A percentile compares a stretch with the other conserved stretches of the same genome.
phyloP scores from a whole-genome alignment of 2,113 vertebrate genomes.

The Labeo rohita region DNA sequence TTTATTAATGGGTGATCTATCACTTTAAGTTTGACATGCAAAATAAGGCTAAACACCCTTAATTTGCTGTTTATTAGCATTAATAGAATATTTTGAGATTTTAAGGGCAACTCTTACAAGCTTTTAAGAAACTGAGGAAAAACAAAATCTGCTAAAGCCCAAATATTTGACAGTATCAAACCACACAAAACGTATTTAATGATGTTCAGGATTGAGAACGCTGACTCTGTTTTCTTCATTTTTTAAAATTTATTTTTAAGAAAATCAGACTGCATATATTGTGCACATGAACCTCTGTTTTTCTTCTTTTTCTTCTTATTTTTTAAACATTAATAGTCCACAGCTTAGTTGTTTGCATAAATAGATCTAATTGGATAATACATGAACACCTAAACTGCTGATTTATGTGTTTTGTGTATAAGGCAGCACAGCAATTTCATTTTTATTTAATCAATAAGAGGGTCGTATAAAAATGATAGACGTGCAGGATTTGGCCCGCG shows the following conservation, averaged over 20 bases:
- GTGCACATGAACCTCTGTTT: background rate
- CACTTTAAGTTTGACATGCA: background rate
- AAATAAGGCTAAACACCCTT: background rate
- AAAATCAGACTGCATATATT: background rate
- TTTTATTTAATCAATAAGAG: background rate
- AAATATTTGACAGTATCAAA: background rate
- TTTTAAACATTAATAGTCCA: background rate
- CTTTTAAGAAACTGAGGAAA: background rate
- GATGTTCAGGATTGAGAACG: background rate
- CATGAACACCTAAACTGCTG: background rate
- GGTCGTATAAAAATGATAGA: conserved; percentile 20
- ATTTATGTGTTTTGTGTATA: background rate
- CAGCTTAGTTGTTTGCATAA: background rate
- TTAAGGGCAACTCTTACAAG: background rate
- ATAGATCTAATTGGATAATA: background rate
- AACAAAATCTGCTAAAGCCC: background rate
- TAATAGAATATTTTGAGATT: background rate
- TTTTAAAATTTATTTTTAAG: background rate
- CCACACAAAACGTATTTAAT: background rate
- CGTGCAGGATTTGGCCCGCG: background rate
- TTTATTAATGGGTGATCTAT: background rate
- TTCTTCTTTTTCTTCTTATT: too few species aligned
- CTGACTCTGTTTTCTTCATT: background rate
- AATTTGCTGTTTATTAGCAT: background rate
- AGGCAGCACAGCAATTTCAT: background rate